These are phyloP conservation scores for Trogon melanurus DNA, from an alignment of 2,113 vertebrate genomes.

Conservation along the genomic window DNA sequence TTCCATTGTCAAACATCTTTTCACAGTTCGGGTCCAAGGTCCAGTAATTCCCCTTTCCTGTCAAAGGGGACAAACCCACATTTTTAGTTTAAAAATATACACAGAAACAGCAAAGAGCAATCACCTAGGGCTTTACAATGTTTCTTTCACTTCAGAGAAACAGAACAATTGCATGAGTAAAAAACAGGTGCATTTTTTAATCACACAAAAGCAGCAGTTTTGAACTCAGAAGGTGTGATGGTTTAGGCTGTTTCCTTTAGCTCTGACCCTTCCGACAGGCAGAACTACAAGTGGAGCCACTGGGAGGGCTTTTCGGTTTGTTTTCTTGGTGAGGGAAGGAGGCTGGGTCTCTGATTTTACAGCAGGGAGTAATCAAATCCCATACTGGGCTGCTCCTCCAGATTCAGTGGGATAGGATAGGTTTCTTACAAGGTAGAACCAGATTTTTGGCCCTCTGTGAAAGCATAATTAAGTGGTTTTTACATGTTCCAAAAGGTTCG, in stretches of 20 bases:
- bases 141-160: neutral
- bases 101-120: neutral
- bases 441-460: neutral
- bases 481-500: neutral
- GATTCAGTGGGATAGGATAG: neutral
- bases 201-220: neutral
- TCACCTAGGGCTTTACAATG: neutral
- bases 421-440: neutral
- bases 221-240: neutral
- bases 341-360: neutral
- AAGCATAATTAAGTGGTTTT: neutral
- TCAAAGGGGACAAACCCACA: neutral
- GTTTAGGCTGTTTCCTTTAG: neutral
- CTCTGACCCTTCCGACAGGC: neutral
- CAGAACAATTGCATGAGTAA: neutral
- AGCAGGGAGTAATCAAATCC: neutral
- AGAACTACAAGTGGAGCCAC: neutral
- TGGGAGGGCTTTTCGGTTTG: neutral
- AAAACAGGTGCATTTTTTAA: neutral
- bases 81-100: neutral
- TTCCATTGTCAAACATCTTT: conserved; percentile 99
- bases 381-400: neutral
- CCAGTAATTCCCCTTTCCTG: conserved; percentile 99
- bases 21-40: conserved; percentile 98
- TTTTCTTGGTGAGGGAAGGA: neutral